Base-by-base conservation (phyloP, 2,888 invertebrate genomes). In the Clivina fossor region DNA sequence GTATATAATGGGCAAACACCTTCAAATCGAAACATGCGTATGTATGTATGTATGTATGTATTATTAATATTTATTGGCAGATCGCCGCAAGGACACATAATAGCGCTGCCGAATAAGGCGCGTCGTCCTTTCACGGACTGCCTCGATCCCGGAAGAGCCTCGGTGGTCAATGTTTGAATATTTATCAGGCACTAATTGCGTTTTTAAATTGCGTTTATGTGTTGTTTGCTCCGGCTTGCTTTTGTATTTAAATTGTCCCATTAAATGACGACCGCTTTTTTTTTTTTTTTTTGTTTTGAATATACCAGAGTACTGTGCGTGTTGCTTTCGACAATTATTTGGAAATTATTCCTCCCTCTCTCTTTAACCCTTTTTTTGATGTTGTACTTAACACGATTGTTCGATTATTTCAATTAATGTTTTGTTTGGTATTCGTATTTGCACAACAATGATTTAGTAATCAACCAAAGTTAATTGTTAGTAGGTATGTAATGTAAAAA, bases 121-220 rank as follows among this genome's bases (percentile, higher is more conserved):
- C 37, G 53, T 53, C 43, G 53, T 53, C 53, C 44, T 44, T 53
- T 53, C 53, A 53, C 53, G 44, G 32, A 47, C 32, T 35, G 9
- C 13, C 2, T 20, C 43, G 24, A 43, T 35, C 53, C 53, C 53
- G 53, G 53, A 53, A 53, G 53, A 53, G 44, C 53, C 53, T 53
- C 44, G 40, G 41, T 20, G 53, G 2, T 35, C 53, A 53, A 53
- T 43, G 53, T 55, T 55, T 55, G 55, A 55, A 55, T 55, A 55
- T 55, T 55, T 55, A 55, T 47, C 32, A 47, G 46, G 40, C 55
- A 40, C 40, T 55, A 55, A 55, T 55, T 55, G 47, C 46, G 55
- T 40, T 55, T 55, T 55, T 55, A 55, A 55, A 55, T 55, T 55
- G 47, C 47, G 46, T 55, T 55, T 55, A 47, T 55, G 47, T 47